Conservation (phyloP, 2,888 invertebrate genomes). For the Phorcus lineatus region DNA sequence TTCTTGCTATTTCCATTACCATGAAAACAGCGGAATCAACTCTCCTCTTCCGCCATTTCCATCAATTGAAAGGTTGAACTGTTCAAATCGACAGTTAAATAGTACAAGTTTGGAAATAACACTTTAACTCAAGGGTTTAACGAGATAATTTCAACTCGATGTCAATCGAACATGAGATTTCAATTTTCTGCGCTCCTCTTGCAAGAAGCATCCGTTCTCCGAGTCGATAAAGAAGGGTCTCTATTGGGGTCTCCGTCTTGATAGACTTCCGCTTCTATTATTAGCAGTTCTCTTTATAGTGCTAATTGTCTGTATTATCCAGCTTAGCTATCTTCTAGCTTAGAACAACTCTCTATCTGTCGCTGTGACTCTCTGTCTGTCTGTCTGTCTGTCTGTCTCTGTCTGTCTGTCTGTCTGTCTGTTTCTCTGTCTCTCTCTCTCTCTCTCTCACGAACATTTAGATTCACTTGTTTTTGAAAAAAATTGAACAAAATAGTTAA, state of each 20-base stretch:
- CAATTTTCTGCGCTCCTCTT: slow-evolving; percentile 25
- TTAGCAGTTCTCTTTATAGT: slow-evolving; percentile 7
- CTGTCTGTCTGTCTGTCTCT: too few relatives aligned
- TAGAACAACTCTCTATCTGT: neutral
- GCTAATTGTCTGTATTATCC: neutral
- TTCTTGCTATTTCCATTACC: neutral
- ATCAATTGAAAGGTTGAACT: neutral
- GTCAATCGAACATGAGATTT: slow-evolving; percentile 29
- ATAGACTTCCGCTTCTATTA: slow-evolving; percentile 25
- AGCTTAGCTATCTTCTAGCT: neutral
- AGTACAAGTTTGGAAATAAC: neutral
- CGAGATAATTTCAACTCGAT: slow-evolving; percentile 30
- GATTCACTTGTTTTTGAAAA: too few relatives aligned
- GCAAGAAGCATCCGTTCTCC: slow-evolving; percentile 18
- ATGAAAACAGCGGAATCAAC: neutral
- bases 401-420: too few relatives aligned
- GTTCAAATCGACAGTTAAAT: slow-evolving; percentile 9
- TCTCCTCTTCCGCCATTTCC: neutral
- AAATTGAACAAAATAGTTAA: too few relatives aligned
- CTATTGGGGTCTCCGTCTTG: neutral
- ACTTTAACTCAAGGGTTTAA: slow-evolving; percentile 23
- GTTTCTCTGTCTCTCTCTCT: too few relatives aligned
- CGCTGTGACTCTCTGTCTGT: too few relatives aligned
- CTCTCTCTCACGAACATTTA: too few relatives aligned
- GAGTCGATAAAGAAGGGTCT: neutral